phyloP scores from a whole-genome alignment of 2,113 vertebrate species.

The Bostrychus sinensis region DNA sequence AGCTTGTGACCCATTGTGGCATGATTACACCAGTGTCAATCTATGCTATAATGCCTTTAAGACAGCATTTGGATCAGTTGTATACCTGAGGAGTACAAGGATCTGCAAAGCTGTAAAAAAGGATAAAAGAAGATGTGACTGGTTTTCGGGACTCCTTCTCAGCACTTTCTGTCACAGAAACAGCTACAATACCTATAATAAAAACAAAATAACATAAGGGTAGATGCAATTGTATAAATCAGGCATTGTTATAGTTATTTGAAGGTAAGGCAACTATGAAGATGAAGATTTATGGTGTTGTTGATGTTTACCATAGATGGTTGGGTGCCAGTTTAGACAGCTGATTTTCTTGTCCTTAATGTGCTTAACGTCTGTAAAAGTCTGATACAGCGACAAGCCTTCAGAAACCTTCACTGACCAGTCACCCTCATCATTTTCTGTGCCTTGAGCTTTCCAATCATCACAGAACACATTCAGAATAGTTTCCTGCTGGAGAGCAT shows the following conservation, averaged over 20 bases:
- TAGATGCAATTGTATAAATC: no score
- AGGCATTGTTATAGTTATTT: no score
- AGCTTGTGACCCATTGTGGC: no score
- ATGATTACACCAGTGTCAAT: no score
- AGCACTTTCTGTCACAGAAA: constrained; percentile 76
- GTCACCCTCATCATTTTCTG: constrained; percentile 58
- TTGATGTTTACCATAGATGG: constrained; percentile 83
- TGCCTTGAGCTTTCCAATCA: constrained; percentile 81
- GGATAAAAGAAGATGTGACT: constrained; percentile 80
- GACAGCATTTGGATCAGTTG: background rate
- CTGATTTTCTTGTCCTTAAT: constrained; percentile 84
- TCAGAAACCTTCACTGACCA: constrained; percentile 75
- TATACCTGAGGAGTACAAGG: constrained; percentile 87
- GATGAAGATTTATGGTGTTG: no score
- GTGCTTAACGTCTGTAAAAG: constrained; percentile 82
- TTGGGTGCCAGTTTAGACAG: constrained; percentile 89
- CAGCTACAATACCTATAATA: constrained; percentile 85
- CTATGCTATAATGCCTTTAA: background rate
- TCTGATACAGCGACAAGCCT: constrained; percentile 83
- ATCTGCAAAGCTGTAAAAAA: constrained; percentile 88
- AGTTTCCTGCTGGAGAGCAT: constrained; percentile 88
- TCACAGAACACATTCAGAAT: constrained; percentile 86
- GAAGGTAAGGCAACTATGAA: no score
- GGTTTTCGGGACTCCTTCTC: constrained; percentile 76
- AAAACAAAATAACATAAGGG: no score